phyloP scores from a whole-genome alignment of 2,888 invertebrate species.

The Spatulosminthurus flaviceps region DNA sequence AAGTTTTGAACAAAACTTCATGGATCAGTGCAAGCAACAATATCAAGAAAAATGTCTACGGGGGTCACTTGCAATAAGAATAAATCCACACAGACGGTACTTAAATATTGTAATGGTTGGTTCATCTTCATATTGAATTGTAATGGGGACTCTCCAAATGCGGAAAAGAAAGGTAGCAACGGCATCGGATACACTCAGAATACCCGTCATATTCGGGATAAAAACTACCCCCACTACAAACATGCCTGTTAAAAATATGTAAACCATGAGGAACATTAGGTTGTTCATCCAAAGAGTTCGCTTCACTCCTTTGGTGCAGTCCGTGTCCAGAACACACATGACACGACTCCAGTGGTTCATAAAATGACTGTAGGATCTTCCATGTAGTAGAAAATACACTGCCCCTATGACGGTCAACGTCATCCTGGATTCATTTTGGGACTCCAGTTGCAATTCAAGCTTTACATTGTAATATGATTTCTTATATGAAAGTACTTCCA shows the following conservation, averaged over 20 bases:
- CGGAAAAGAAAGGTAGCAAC: background rate
- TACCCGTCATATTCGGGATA: constrained; percentile 1
- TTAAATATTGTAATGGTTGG: background rate
- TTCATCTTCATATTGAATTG: background rate
- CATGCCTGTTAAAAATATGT: background rate
- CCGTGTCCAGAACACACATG: constrained; percentile 34
- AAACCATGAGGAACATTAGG: background rate
- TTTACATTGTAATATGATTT: too few relatives aligned
- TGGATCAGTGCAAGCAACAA: too few relatives aligned
- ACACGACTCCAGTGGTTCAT: constrained; percentile 26
- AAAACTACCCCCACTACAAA: background rate
- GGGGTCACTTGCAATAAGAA: constrained; percentile 16
- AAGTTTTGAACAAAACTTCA: background rate
- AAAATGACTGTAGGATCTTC: constrained; percentile 1
- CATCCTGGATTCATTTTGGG: background rate
- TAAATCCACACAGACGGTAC: constrained; percentile 26
- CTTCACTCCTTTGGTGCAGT: constrained; percentile 19
- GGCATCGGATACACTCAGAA: background rate
- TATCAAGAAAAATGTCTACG: too few relatives aligned
- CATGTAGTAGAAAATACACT: background rate
- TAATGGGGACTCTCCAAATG: background rate
- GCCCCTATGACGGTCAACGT: background rate
- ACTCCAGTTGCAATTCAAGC: background rate
- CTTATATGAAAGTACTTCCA: too few relatives aligned
- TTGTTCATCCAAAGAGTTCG: constrained; percentile 9